Conservation (phyloP, 1,140 invertebrate genomes). For the Bombus consobrinus region DNA sequence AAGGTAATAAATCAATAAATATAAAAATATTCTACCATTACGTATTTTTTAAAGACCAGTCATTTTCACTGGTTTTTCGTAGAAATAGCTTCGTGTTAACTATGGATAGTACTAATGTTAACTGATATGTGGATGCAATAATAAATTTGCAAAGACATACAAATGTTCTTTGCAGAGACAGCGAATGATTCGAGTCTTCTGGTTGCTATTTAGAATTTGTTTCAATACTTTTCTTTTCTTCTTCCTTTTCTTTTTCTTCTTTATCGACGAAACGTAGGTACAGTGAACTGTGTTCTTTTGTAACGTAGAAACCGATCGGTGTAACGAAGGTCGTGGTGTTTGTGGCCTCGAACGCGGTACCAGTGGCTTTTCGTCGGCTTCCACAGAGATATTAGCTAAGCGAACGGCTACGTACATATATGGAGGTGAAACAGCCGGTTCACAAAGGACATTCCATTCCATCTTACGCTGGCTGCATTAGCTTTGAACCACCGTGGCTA, state of each 20-base stretch:
- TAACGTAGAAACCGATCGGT: background rate
- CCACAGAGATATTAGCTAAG: conserved; percentile 58
- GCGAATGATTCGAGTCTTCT: background rate
- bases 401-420: conserved; percentile 51
- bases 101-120: too few species aligned
- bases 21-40: too few species aligned
- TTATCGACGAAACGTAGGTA: background rate
- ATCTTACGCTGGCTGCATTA: conserved; percentile 63
- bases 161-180: too few species aligned
- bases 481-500: conserved; percentile 48
- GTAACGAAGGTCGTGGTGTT: background rate
- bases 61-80: too few species aligned
- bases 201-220: background rate
- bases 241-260: too few species aligned
- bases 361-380: conserved; percentile 26
- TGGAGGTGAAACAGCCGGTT: conserved; percentile 62
- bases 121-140: too few species aligned
- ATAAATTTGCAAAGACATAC: too few species aligned
- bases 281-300: background rate
- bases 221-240: background rate
- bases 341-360: background rate
- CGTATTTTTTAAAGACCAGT: too few species aligned
- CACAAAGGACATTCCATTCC: conserved; percentile 76
- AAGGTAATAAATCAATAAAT: too few species aligned
- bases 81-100: too few species aligned